Evolutionary conservation across 2,113 vertebrate species (phyloP).

Genomic region (Rhea americana): DNA sequence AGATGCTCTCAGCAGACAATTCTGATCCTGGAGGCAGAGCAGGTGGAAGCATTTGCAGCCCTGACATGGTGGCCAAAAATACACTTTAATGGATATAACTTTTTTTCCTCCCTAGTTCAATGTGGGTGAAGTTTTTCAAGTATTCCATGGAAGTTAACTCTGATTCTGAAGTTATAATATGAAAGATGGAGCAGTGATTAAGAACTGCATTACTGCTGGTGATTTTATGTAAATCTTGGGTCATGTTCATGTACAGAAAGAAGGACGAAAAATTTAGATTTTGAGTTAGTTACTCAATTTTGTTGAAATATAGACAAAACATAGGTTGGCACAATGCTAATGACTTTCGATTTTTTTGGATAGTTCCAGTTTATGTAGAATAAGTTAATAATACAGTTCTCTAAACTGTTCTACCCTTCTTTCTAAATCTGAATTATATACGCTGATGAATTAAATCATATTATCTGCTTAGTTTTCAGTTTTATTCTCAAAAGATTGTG

Average conservation of each 20-base stretch:
- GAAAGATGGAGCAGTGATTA: accelerated
- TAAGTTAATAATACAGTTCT: background rate
- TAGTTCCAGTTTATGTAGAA: background rate
- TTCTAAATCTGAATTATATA: background rate
- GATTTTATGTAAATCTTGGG: background rate
- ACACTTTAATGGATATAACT: background rate
- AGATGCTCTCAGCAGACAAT: background rate
- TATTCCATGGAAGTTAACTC: background rate
- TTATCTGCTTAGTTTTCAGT: background rate
- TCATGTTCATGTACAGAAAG: background rate
- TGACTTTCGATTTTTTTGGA: background rate
- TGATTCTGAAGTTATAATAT: background rate
- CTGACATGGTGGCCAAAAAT: background rate
- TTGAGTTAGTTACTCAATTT: background rate
- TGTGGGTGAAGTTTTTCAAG: background rate
- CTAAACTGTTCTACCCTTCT: background rate
- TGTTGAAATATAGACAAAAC: background rate
- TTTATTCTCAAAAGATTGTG: background rate
- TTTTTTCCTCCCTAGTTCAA: background rate
- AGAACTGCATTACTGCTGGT: background rate
- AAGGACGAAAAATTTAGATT: background rate
- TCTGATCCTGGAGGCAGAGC: background rate
- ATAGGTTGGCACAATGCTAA: background rate
- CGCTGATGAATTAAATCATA: background rate
- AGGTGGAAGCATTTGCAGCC: background rate